Conservation (phyloP, 2,113 vertebrate genomes). For the Arvicanthis niloticus region DNA sequence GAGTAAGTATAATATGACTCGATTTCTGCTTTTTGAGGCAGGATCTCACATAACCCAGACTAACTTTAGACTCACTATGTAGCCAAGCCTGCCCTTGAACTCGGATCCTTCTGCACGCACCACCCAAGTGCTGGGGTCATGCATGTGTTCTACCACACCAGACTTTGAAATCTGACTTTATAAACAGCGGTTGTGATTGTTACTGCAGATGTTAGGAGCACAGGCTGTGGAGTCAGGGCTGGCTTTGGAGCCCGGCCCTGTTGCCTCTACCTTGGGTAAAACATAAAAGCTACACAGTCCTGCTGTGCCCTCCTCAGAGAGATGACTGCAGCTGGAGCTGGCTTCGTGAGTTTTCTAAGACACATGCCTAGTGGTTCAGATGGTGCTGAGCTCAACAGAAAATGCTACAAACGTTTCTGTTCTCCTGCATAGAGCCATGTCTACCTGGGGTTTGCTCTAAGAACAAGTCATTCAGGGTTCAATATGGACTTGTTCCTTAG, state of each 20-base stretch:
- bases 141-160: neutral
- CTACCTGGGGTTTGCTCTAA: neutral
- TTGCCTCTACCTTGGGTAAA: neutral
- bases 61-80: neutral
- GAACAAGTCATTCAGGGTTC: neutral
- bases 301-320: neutral
- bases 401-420: neutral
- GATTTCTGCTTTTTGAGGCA: neutral
- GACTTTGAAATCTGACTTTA: neutral
- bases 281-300: neutral
- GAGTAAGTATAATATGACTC: neutral
- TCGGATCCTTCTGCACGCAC: neutral
- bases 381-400: neutral
- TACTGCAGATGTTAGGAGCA: neutral
- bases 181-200: neutral
- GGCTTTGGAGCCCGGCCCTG: neutral
- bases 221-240: neutral
- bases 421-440: neutral
- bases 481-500: neutral
- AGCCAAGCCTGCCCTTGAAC: neutral
- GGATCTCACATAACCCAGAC: neutral
- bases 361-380: rapidly evolving
- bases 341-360: neutral
- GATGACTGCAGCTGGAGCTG: neutral
- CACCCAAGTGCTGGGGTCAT: no score